Conservation (phyloP, 2,797 vertebrate genomes). For the Lutjanus campechanus region DNA sequence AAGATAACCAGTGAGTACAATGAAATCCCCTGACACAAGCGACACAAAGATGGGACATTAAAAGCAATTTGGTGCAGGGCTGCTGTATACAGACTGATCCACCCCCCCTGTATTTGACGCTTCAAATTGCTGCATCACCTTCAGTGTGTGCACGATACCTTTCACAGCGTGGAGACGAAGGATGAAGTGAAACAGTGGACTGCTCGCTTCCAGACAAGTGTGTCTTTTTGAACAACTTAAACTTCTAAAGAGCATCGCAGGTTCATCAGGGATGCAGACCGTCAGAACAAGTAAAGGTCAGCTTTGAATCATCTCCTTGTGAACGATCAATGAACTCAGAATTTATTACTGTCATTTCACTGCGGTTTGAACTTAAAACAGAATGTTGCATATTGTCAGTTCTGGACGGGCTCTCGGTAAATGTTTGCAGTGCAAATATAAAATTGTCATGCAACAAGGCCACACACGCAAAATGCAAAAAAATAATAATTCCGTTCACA, state of each 20-base stretch:
- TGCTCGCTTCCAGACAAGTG: conserved; percentile 26
- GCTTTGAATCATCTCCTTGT: conserved; percentile 72
- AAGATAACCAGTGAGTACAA: neutral
- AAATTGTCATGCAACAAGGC: neutral
- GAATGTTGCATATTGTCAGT: conserved; percentile 15
- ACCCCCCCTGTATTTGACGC: neutral
- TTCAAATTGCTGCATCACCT: conserved; percentile 17
- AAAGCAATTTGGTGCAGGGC: neutral
- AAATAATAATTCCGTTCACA: neutral
- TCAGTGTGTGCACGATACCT: neutral
- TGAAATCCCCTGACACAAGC: neutral
- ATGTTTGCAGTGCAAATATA: conserved; percentile 38
- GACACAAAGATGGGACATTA: neutral
- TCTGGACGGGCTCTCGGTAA: conserved; percentile 20
- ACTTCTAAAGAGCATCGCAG: conserved; percentile 60
- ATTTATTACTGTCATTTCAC: conserved; percentile 64
- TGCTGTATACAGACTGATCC: neutral
- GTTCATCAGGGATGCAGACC: conserved; percentile 73
- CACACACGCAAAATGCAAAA: conserved; percentile 4
- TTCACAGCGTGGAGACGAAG: neutral
- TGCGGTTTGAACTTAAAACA: conserved; percentile 57
- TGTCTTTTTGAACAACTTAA: conserved; percentile 44
- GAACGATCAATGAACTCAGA: conserved; percentile 74
- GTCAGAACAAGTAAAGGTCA: conserved; percentile 77
- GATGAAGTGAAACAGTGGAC: conserved; percentile 7